phyloP scores from a whole-genome alignment of 2,888 invertebrate species.

The Drosophila maculinotata region DNA sequence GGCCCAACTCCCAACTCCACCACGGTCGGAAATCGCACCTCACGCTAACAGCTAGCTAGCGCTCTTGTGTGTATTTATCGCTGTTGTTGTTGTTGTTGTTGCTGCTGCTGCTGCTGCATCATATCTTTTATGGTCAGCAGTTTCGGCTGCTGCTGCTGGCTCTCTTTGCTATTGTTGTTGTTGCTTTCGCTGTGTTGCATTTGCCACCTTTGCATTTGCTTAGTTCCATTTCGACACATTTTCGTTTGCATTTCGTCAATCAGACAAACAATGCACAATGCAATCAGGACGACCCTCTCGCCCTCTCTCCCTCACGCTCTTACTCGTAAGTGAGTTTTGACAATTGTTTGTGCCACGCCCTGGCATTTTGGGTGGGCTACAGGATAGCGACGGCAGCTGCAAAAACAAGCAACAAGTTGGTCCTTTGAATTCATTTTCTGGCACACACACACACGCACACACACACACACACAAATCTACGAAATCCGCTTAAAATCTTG shows the following conservation, averaged over 20 bases:
- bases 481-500: constrained; percentile 25
- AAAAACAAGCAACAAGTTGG: constrained; percentile 55
- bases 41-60: constrained; percentile 48
- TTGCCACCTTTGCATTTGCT: constrained; percentile 76
- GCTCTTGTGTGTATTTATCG: constrained; percentile 50
- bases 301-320: constrained; percentile 13
- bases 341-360: constrained; percentile 70
- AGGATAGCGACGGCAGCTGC: constrained; percentile 43
- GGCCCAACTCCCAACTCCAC: constrained; percentile 15
- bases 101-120: constrained; percentile 20
- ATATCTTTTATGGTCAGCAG: constrained; percentile 62
- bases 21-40: constrained; percentile 66
- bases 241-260: constrained; percentile 80
- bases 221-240: constrained; percentile 80
- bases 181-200: constrained; percentile 43
- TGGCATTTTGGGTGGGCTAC: constrained; percentile 69
- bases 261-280: constrained; percentile 76
- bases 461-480: constrained; percentile 9
- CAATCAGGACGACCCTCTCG: constrained; percentile 63
- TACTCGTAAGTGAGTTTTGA: constrained; percentile 24
- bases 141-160: constrained; percentile 36
- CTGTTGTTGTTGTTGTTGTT: constrained; percentile 32
- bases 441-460: constrained; percentile 6
- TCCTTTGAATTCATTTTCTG: constrained; percentile 31
- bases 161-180: constrained; percentile 21